phyloP scores from a whole-genome alignment of 1,140 invertebrate genomes.

The Heliconius hermathena region DNA sequence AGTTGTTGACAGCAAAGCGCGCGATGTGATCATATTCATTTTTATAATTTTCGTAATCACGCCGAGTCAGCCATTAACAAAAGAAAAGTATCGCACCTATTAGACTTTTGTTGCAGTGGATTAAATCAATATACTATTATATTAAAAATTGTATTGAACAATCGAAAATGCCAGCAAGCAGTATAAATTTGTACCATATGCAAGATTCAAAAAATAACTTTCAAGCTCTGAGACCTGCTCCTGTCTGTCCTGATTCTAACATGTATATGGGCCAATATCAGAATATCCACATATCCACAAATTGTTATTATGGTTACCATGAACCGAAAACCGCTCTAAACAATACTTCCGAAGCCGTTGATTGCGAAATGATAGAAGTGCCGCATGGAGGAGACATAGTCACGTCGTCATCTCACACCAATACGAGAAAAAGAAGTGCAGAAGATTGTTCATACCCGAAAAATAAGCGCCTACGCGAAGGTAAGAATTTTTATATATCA shows the following conservation, averaged over 20 bases:
- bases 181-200: slow-evolving; percentile 66
- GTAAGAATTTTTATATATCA: slow-evolving; percentile 58
- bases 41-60: slow-evolving; percentile 26
- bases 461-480: slow-evolving; percentile 71
- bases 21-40: slow-evolving; percentile 39
- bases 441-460: slow-evolving; percentile 56
- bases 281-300: slow-evolving; percentile 71
- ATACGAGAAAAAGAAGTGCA: slow-evolving; percentile 67
- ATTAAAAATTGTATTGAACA: background rate
- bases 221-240: slow-evolving; percentile 67
- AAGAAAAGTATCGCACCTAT: background rate
- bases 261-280: slow-evolving; percentile 69
- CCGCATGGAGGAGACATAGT: slow-evolving; percentile 31
- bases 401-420: slow-evolving; percentile 40
- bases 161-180: slow-evolving; percentile 67
- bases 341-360: slow-evolving; percentile 46
- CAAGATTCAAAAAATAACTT: slow-evolving; percentile 77
- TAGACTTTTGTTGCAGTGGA: background rate
- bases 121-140: background rate
- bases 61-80: slow-evolving; percentile 13
- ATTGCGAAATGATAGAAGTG: slow-evolving; percentile 70
- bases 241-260: slow-evolving; percentile 65
- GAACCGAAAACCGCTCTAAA: slow-evolving; percentile 49
- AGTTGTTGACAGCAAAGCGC: slow-evolving; percentile 26
- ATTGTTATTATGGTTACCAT: slow-evolving; percentile 75